Base-by-base conservation (phyloP, 1,140 invertebrate species). In the Thereuonema tuberculata region DNA sequence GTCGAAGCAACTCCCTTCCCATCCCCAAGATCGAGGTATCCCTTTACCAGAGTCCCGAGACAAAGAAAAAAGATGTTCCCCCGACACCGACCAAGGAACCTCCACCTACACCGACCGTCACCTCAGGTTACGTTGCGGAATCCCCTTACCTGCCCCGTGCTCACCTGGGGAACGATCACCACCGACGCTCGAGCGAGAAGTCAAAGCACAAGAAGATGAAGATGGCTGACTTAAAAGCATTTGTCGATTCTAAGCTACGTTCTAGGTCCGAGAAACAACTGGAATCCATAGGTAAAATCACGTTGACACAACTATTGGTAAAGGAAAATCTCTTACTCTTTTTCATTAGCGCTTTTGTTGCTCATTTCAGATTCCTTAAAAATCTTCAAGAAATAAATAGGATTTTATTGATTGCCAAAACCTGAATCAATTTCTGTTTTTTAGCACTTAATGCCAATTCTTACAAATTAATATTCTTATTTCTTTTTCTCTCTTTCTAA, bases 1-100 rank as follows among this genome's bases (percentile, higher is more conserved):
- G 85, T 67, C 76, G 93, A 56, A 94, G 92, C 65, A 92, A 90
- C 69, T 96, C 93, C 0, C 74, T 96, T 50, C 93, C 93, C 0
- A 92, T 93, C 71, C 90, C 90, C 12, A 92, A 94, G 78, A 90
- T 92, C 49, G 85, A 92, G 72, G 82, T 93, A 2, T 89, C 87
- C 0, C 76, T 90, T 55, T 88, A 88, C 69, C 84, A 89, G 66
- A 85, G 81, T 64, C 80, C 81, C 0, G 84, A 86, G 48, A 78
- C 77, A 21, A 84, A 82, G 61, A 79, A 75, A 58, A 83, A 81
- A 66, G 74, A 78, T 14, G 71, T 80, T 1, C 87, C 86, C 70
- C 26, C 47, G 2, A 57, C 62, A 20, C 87, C 86, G 70, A 29
- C 29, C 2, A 59, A 64, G 23, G 62, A 67, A 20, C 54, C 59